Evolutionary conservation across 2,888 invertebrate genomes (phyloP).

Genomic region (Elysia crispata): DNA sequence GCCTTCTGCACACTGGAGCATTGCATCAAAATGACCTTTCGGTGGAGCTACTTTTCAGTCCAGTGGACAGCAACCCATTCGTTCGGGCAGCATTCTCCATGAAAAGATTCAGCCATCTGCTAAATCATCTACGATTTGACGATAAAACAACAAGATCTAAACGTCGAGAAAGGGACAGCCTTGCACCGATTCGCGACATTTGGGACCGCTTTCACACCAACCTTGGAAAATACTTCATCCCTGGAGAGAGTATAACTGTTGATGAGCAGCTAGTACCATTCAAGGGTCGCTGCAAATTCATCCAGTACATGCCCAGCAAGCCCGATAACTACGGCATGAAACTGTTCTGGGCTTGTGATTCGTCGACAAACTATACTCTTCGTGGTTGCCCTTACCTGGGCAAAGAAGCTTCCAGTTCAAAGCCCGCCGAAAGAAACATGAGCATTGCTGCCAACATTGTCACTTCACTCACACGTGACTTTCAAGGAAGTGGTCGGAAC

Average conservation of each 20-base stretch:
- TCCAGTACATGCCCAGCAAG: slow-evolving; percentile 1
- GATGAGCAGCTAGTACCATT: too few relatives aligned
- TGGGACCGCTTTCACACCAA: background rate
- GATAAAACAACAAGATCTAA: background rate
- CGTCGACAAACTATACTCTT: slow-evolving; percentile 13
- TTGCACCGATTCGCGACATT: slow-evolving; percentile 29
- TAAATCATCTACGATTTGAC: slow-evolving; percentile 29
- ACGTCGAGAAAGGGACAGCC: slow-evolving; percentile 15
- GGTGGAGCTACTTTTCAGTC: slow-evolving; percentile 36
- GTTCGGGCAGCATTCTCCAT: slow-evolving; percentile 24
- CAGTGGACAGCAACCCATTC: slow-evolving; percentile 31
- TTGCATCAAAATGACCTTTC: slow-evolving; percentile 15
- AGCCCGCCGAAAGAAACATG: too few relatives aligned
- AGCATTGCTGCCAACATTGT: too few relatives aligned
- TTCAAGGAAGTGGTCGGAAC: too few relatives aligned
- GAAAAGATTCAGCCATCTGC: slow-evolving; percentile 11
- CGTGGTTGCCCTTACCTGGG: too few relatives aligned
- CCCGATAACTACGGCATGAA: slow-evolving; percentile 23
- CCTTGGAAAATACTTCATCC: background rate
- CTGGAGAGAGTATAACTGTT: slow-evolving; percentile 5
- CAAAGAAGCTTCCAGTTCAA: too few relatives aligned
- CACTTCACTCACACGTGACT: too few relatives aligned
- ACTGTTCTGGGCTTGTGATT: slow-evolving; percentile 21
- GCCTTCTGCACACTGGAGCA: too few relatives aligned
- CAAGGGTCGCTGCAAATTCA: slow-evolving; percentile 18